phyloP scores from a whole-genome alignment of 2,888 invertebrate genomes.

The Synergus umbraculus region DNA sequence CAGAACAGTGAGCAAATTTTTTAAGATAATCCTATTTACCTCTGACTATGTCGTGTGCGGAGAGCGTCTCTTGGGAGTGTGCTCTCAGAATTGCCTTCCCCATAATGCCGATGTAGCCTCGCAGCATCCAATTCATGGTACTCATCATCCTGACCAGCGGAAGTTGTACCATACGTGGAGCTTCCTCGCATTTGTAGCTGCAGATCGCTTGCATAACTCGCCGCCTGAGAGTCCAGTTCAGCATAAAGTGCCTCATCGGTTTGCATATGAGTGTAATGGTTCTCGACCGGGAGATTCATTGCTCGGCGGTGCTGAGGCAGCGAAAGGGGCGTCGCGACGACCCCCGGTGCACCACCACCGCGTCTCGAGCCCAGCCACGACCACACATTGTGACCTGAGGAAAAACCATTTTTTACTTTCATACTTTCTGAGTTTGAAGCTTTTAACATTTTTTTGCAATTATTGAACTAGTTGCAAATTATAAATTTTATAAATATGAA shows the following conservation, averaged over 20 bases:
- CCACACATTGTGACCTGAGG: conserved; percentile 75
- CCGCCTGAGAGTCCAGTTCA: conserved; percentile 82
- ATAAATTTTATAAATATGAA: too few species aligned
- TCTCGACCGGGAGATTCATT: conserved; percentile 80
- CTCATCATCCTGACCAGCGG: conserved; percentile 72
- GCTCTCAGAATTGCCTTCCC: conserved; percentile 66
- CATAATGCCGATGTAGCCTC: conserved; percentile 74
- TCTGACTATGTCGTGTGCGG: conserved; percentile 74
- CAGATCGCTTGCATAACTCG: conserved; percentile 76
- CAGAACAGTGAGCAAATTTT: too few species aligned
- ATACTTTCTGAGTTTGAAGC: too few species aligned
- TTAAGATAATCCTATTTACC: conserved; percentile 59
- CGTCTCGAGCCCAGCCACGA: conserved; percentile 75
- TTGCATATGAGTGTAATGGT: conserved; percentile 87
- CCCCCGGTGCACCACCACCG: conserved; percentile 74
- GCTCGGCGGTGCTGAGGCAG: conserved; percentile 74
- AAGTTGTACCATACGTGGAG: conserved; percentile 71
- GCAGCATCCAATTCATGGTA: conserved; percentile 76
- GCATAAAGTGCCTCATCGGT: conserved; percentile 85
- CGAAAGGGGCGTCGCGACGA: conserved; percentile 73
- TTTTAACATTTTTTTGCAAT: too few species aligned
- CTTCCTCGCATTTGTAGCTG: conserved; percentile 72
- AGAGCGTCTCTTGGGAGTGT: conserved; percentile 67
- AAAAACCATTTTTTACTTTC: conserved; percentile 9
- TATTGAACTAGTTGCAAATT: too few species aligned